These are phyloP conservation scores for Campoletis raptor DNA, from an alignment of 2,888 invertebrate genomes.

Conservation along the genomic window DNA sequence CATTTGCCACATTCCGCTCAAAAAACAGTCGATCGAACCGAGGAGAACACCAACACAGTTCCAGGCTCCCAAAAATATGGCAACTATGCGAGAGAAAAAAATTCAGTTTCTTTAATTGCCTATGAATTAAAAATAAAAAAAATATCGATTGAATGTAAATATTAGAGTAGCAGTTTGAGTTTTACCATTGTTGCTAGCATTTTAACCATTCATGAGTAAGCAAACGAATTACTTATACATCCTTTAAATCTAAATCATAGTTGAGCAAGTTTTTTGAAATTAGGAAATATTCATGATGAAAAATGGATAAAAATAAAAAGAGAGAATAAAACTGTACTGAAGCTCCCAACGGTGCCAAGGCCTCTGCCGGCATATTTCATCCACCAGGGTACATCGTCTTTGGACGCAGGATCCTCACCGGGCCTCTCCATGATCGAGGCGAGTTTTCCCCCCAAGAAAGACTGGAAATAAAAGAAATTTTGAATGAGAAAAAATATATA, in stretches of 20 bases:
- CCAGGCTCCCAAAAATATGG: constrained; percentile 92
- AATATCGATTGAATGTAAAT: not conserved
- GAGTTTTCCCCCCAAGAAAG: constrained; percentile 91
- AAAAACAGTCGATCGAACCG: constrained; percentile 88
- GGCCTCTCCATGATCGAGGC: constrained; percentile 92
- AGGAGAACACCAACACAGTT: constrained; percentile 90
- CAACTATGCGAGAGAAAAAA: constrained; percentile 88
- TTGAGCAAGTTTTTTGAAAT: not conserved
- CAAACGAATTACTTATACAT: no score
- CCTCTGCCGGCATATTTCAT: constrained; percentile 94
- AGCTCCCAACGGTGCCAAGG: constrained; percentile 93
- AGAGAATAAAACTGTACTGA: constrained; percentile 88
- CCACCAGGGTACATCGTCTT: constrained; percentile 95
- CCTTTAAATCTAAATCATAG: no score
- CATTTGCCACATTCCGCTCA: constrained; percentile 95
- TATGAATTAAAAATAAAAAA: not conserved
- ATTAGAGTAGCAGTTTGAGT: no score
- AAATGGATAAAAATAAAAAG: constrained; percentile 29
- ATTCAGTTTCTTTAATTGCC: not conserved
- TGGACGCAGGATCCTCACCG: constrained; percentile 91
- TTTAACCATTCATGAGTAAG: no score
- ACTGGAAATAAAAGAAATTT: constrained; percentile 85
- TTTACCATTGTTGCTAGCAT: no score
- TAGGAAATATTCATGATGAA: not conserved
- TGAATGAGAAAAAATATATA: not conserved